A percentile compares a stretch with the other conserved stretches of the same genome.
These are phyloP conservation scores for Clusia tigrina DNA, from an alignment of 2,888 invertebrate species.

Conservation along the genomic window DNA sequence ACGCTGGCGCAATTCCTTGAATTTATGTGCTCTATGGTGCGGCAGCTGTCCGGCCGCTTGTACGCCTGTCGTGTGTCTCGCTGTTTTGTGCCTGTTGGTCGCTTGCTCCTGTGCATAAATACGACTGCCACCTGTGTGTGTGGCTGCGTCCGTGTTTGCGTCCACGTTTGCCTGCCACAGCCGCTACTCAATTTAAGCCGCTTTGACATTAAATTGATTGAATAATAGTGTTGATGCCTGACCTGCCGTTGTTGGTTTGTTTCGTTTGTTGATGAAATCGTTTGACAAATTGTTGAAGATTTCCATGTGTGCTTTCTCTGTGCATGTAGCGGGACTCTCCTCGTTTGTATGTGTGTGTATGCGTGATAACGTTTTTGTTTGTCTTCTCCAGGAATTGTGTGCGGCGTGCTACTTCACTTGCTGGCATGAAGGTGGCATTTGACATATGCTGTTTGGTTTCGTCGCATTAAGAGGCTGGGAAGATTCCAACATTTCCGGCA, in stretches of 20 bases:
- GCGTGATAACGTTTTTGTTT: background rate
- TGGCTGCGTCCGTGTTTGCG: background rate
- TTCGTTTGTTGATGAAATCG: background rate
- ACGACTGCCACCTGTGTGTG: background rate
- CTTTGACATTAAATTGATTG: slow-evolving; percentile 4
- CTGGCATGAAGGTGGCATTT: background rate
- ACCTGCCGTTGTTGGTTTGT: background rate
- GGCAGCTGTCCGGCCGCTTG: too few relatives aligned
- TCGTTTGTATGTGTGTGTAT: too few relatives aligned
- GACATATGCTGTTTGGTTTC: background rate
- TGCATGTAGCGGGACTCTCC: background rate
- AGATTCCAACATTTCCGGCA: background rate
- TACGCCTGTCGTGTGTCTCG: background rate
- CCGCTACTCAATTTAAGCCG: background rate
- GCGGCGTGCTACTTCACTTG: background rate
- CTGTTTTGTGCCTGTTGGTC: background rate
- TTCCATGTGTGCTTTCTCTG: background rate
- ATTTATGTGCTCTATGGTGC: background rate
- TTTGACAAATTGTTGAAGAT: background rate
- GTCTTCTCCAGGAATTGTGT: background rate
- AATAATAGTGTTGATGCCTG: background rate
- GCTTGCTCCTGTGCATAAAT: background rate
- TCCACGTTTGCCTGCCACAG: background rate
- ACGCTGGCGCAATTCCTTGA: background rate
- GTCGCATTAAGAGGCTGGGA: background rate